Evolutionary conservation across 2,797 vertebrate genomes (phyloP).

Genomic region (Pelochelys cantorii): DNA sequence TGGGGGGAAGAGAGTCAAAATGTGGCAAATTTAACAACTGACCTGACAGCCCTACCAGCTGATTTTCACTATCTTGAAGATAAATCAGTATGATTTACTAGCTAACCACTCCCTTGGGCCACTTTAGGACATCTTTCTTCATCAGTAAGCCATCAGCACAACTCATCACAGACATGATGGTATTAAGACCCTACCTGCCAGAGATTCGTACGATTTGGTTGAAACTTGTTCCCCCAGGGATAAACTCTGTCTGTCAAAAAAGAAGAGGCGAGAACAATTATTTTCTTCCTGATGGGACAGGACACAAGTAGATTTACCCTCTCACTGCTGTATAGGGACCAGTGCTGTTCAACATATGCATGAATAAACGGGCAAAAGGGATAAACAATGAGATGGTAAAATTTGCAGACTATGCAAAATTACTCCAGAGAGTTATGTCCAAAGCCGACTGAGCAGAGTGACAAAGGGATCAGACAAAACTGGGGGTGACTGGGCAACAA

Average conservation of each 20-base stretch:
- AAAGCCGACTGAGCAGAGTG: not conserved
- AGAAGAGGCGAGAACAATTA: not conserved
- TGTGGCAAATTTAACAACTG: accelerated
- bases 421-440: not conserved
- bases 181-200: constrained; percentile 91
- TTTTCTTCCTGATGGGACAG: not conserved
- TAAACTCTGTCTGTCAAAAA: constrained; percentile 86
- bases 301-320: not conserved
- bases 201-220: constrained; percentile 91
- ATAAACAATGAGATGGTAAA: not conserved
- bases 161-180: accelerated
- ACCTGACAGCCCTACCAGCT: not conserved
- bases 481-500: too few species aligned
- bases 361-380: not conserved
- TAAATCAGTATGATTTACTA: not conserved
- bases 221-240: constrained; percentile 96
- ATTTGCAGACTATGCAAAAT: not conserved
- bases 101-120: not conserved
- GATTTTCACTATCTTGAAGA: not conserved
- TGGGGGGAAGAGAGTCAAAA: not conserved
- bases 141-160: not conserved
- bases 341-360: not conserved
- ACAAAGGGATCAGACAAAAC: not conserved
- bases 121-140: not conserved
- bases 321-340: not conserved